phyloP scores from a whole-genome alignment of 2,888 invertebrate species.

The Ornithoptera alexandrae region DNA sequence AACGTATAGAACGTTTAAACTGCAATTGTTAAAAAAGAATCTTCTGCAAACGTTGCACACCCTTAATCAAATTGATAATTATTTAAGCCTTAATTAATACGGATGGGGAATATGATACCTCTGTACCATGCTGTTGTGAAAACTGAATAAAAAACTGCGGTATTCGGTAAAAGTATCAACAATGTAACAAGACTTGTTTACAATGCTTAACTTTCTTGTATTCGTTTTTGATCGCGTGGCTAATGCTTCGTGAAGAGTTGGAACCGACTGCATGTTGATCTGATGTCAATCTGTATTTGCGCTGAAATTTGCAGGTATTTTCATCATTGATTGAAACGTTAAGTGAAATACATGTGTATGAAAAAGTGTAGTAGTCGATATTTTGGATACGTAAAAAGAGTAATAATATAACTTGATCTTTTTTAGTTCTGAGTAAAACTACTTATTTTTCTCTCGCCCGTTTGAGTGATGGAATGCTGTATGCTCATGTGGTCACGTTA shows the following conservation, averaged over 20 bases:
- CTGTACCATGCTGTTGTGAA: neutral
- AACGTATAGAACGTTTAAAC: too few relatives aligned
- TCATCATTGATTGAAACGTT: too few relatives aligned
- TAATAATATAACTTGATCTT: slow-evolving; percentile 19
- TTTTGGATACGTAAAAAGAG: slow-evolving; percentile 11
- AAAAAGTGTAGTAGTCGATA: neutral
- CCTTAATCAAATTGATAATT: neutral
- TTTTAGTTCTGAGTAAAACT: slow-evolving; percentile 18
- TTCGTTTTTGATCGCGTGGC: slow-evolving; percentile 8
- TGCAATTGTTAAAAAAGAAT: too few relatives aligned
- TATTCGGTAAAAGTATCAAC: slow-evolving; percentile 5
- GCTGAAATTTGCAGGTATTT: neutral
- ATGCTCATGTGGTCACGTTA: slow-evolving; percentile 45
- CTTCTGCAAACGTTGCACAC: neutral
- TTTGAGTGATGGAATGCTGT: slow-evolving; percentile 42
- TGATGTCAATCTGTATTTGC: neutral
- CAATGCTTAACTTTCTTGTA: slow-evolving; percentile 5
- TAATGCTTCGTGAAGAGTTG: neutral
- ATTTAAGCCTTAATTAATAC: neutral
- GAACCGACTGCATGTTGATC: neutral
- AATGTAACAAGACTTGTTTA: slow-evolving; percentile 9
- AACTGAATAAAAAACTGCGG: neutral
- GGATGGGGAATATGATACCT: neutral
- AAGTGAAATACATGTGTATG: too few relatives aligned
- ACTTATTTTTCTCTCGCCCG: slow-evolving; percentile 38